phyloP scores from a whole-genome alignment of 2,113 vertebrate genomes.

The Pollimyrus isidori region DNA sequence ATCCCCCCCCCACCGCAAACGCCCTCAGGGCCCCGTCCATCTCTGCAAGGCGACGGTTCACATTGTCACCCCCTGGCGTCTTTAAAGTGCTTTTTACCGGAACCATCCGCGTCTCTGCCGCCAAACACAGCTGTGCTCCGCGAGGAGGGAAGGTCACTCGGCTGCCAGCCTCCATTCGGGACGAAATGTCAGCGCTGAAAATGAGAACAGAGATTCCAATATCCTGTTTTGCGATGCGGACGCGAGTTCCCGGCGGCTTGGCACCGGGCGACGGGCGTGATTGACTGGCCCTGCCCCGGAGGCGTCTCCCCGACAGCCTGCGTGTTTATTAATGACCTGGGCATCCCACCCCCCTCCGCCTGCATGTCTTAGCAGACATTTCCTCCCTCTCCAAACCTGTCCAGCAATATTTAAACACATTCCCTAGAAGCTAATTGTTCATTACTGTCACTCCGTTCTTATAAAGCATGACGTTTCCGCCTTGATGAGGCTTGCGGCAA shows the following conservation, averaged over 20 bases:
- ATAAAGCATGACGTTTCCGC: background rate
- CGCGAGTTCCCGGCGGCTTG: background rate
- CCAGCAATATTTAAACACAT: background rate
- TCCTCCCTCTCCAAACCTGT: background rate
- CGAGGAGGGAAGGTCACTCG: background rate
- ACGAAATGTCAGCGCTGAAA: background rate
- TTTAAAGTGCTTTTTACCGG: background rate
- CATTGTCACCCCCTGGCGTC: background rate
- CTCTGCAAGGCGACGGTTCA: background rate
- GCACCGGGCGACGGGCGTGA: background rate
- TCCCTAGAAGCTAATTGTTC: conserved; percentile 9
- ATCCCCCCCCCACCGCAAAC: background rate
- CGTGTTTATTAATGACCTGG: background rate
- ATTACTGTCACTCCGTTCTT: conserved; percentile 4
- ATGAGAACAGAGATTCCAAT: conserved; percentile 3
- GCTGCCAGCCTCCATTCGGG: background rate
- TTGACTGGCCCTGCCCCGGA: background rate
- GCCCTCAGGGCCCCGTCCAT: background rate
- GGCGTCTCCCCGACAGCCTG: background rate
- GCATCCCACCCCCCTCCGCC: background rate
- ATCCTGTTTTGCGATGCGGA: background rate
- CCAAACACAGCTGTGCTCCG: background rate
- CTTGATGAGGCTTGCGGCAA: background rate
- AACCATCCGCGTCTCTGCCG: background rate
- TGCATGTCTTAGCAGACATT: background rate